Base-by-base conservation (phyloP, 1,140 invertebrate genomes). In the Rhopalosiphum padi region DNA sequence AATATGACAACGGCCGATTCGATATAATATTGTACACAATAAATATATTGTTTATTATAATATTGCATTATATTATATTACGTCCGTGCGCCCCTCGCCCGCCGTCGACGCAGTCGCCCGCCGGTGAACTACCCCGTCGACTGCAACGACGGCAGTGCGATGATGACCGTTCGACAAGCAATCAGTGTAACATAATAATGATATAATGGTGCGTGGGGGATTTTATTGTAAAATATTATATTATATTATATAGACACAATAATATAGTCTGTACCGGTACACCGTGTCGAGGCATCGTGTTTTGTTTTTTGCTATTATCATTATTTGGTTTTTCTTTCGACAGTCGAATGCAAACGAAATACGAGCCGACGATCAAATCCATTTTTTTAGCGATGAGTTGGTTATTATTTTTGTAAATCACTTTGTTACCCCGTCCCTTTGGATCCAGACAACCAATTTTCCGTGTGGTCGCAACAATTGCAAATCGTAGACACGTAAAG, bases 1-100 rank as follows among this genome's bases (percentile, higher is more conserved):
- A 85, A 85, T 85, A 83, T 41, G 82, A 83, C n/a, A 83, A 83
- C n/a, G 82, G 22, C 82, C 37, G 21, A 83, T 83, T 83, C 37
- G 35, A 37, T 8, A 41, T 41, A 83, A 41, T 41, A 83, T 37
- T 83, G 37, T 83, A 23, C 35, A 23, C n/a, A 37, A 41, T 35
- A 23, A 23, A 37, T 35, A 37, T 35, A 37, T 35, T 23, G 23
- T 37, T 83, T 37, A 60, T 60, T 30, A 68, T 68, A n/a, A n/a
- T 77, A 51, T 51, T 18, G 48, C 48, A 77, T 77, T 6, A 77
- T 77, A 77, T 77, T n/a, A n/a, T 35, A 77, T 77, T 77, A 77
- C n/a, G n/a, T 77, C 60, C 60, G 9, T 4, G 60, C 60, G 3
- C 60, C 53, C 55, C 55, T 60, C 55, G 25, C 25, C 9, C 55